Conservation (phyloP, 2,888 invertebrate species). For the Drosophila birchii region DNA sequence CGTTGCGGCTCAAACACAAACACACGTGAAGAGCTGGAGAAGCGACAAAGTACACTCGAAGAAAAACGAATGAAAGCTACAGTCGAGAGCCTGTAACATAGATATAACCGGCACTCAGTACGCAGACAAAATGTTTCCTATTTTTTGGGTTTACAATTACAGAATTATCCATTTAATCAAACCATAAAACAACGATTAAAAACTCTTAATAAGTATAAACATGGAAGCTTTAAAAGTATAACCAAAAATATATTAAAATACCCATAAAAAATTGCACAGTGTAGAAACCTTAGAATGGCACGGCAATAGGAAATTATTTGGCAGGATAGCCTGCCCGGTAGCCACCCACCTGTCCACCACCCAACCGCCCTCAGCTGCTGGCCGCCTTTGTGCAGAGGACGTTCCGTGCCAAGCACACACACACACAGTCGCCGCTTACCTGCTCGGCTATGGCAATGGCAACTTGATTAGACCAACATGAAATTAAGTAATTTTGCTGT, state of each 20-base stretch:
- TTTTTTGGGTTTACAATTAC: neutral
- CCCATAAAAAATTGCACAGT: neutral
- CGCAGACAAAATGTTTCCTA: no score
- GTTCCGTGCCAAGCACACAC: constrained; percentile 56
- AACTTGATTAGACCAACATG: constrained; percentile 81
- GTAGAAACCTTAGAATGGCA: constrained; percentile 52
- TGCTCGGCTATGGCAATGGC: constrained; percentile 72
- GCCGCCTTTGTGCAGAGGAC: constrained; percentile 62
- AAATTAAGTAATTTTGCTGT: constrained; percentile 78
- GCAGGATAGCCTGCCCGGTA: constrained; percentile 30
- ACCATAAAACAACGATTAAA: no score
- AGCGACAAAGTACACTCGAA: constrained; percentile 12
- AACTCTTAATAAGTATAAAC: no score
- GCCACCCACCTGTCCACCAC: constrained; percentile 29
- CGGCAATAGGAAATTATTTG: constrained; percentile 62
- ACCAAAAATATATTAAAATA: neutral
- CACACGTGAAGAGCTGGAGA: constrained; percentile 18
- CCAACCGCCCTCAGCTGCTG: constrained; percentile 32
- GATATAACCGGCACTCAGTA: neutral
- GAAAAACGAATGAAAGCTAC: neutral
- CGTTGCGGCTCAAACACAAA: constrained; percentile 31
- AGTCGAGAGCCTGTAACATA: neutral
- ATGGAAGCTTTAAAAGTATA: neutral
- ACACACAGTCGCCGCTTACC: constrained; percentile 34
- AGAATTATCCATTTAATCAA: no score